phyloP scores from a whole-genome alignment of 2,797 vertebrate species.

The Staurois parvus region DNA sequence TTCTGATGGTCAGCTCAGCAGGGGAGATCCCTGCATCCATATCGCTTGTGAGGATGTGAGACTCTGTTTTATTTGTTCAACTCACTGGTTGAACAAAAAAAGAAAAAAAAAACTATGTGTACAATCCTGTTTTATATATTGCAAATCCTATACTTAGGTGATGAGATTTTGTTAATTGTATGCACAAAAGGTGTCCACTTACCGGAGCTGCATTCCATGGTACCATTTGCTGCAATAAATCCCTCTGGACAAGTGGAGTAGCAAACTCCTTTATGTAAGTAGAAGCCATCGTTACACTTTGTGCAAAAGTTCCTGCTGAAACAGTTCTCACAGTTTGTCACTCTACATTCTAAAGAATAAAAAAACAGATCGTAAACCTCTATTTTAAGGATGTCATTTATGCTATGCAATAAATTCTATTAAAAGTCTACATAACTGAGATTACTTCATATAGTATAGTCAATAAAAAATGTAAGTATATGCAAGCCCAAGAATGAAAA shows the following conservation, averaged over 20 bases:
- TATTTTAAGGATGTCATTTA: not conserved
- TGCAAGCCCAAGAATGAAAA: no score
- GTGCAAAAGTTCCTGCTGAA: slow-evolving; percentile 99
- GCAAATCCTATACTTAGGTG: not conserved
- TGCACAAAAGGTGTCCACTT: slow-evolving; percentile 66
- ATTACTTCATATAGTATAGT: no score
- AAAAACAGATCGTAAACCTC: slow-evolving; percentile 45
- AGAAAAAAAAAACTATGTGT: no score
- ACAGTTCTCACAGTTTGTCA: slow-evolving; percentile 97
- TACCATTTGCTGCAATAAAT: slow-evolving; percentile 84
- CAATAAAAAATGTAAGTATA: no score
- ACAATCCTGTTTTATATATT: no score
- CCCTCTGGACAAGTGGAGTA: slow-evolving; percentile 89
- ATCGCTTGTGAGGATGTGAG: no score
- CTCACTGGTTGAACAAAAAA: no score
- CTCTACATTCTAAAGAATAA: slow-evolving; percentile 91
- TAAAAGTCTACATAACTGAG: not conserved
- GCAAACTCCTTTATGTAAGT: slow-evolving; percentile 95
- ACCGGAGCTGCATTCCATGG: slow-evolving; percentile 94
- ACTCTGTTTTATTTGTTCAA: no score
- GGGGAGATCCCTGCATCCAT: no score
- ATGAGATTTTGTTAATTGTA: not conserved
- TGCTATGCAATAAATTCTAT: not conserved
- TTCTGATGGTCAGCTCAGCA: no score
- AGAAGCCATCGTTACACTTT: slow-evolving; percentile 96